A percentile compares a stretch with the other conserved stretches of the same genome.
Conservation (phyloP, 2,888 invertebrate species). For the Polydesmus complanatus region DNA sequence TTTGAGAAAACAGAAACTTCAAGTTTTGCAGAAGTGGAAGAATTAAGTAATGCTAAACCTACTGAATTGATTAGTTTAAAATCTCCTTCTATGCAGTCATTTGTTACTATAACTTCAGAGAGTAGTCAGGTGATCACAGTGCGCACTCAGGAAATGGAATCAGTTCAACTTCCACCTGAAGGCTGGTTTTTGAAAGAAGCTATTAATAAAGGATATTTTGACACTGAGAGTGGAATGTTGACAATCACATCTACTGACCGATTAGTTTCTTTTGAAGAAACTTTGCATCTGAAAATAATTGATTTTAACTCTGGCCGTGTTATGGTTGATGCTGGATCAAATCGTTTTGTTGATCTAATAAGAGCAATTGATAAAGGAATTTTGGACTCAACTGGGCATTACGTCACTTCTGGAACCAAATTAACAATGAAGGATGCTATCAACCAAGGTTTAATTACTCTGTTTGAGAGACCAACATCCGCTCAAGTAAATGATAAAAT, state of each 20-base stretch:
- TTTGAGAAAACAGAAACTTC: too few species aligned
- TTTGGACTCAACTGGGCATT: slow-evolving; percentile 63
- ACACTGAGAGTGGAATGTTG: slow-evolving; percentile 68
- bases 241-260: slow-evolving; percentile 75
- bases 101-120: slow-evolving; percentile 6
- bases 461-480: slow-evolving; percentile 35
- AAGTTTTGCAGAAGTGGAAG: too few species aligned
- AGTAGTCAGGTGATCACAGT: slow-evolving; percentile 2
- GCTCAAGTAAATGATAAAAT: background rate
- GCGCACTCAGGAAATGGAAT: slow-evolving; percentile 9
- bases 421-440: slow-evolving; percentile 64
- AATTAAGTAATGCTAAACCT: too few species aligned
- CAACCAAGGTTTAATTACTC: slow-evolving; percentile 45
- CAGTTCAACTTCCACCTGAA: slow-evolving; percentile 59
- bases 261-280: slow-evolving; percentile 69
- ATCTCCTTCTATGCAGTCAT: slow-evolving; percentile 2
- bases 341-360: slow-evolving; percentile 46
- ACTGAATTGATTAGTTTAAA: too few species aligned
- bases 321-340: slow-evolving; percentile 57
- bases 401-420: slow-evolving; percentile 37
- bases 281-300: slow-evolving; percentile 69
- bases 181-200: slow-evolving; percentile 75
- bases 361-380: slow-evolving; percentile 65
- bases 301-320: slow-evolving; percentile 70
- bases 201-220: slow-evolving; percentile 64